Evolutionary conservation across 2,113 vertebrate species (phyloP), one percentile per base, ranked within the genome.

Genomic region (Marmota flaviventris): DNA sequence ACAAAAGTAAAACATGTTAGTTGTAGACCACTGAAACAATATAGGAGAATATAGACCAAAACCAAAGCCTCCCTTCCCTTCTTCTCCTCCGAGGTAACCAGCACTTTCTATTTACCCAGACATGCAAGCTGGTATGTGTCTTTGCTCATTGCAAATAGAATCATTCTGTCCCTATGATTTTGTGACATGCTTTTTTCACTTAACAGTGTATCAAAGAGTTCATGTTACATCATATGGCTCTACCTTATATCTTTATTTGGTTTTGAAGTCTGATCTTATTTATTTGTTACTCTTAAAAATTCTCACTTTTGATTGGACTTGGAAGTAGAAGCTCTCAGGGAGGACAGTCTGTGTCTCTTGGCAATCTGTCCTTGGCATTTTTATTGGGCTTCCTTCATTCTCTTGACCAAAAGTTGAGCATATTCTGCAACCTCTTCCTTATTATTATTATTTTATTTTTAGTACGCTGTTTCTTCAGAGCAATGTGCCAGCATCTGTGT

Each of bases 121-220:
- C n/a, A 70, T 34, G 56, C 20, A 75, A 61, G 20, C 77, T 56
- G n/a, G 48, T 67, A 22, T 29, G 34, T 12, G 53, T 27, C 32
- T 93, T 97, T 83, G 56, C 86, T 48, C 37, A 45, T 77, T 39
- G n/a, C 24, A 75, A 67, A 90, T 42, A 90, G 83, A 95, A 70
- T 56, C 25, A 42, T n/a, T 75, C 45, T 67, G 7, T 70, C 18
- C 67, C 61, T 53, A 24, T 85, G 48, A 65, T 37, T 89, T 95
- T 81, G 39, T 84, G 56, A 85, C 11, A 77, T 76, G 67, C 13
- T 89, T 88, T 93, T 70, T 61, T 83, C 37, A 92, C 6, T 61
- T 58, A 61, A 63, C 34, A 85, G 51, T 72, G 37, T 85, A 42
- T 70, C 75, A 65, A 25, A 70, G 9, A 63, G 8, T 4, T 67